phyloP scores from a whole-genome alignment of 2,113 vertebrate genomes.

The Macquaria ambigua region DNA sequence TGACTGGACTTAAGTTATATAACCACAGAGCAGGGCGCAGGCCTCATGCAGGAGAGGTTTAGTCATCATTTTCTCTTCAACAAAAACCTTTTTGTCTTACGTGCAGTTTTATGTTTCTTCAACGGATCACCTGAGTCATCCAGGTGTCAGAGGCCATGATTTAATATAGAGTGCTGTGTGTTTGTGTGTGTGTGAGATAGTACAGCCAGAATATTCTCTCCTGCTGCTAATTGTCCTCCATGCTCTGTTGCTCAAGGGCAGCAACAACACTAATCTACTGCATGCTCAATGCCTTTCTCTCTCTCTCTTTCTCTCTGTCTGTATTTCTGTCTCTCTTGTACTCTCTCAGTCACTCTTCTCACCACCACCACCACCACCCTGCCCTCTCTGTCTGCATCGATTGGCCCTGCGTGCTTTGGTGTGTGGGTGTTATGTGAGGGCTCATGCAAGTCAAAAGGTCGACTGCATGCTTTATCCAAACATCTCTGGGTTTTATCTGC shows the following conservation, averaged over 20 bases:
- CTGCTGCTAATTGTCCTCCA: slow-evolving; percentile 76
- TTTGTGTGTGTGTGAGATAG: slow-evolving; percentile 34
- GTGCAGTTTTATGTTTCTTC: slow-evolving; percentile 17
- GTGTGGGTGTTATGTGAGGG: slow-evolving; percentile 50
- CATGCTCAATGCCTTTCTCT: slow-evolving; percentile 58
- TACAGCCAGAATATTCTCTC: slow-evolving; percentile 52
- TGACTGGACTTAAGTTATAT: slow-evolving; percentile 69
- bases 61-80: slow-evolving; percentile 28
- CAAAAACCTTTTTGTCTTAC: slow-evolving; percentile 24
- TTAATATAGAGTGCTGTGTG: slow-evolving; percentile 14
- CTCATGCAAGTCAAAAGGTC: slow-evolving; percentile 52
- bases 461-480: slow-evolving; percentile 45
- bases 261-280: slow-evolving; percentile 72
- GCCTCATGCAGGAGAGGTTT: slow-evolving; percentile 45
- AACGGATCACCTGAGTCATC: slow-evolving; percentile 40
- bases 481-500: slow-evolving; percentile 18
- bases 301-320: slow-evolving; percentile 14
- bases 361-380: neutral
- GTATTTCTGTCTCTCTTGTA: slow-evolving; percentile 25
- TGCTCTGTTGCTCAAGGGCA: slow-evolving; percentile 74
- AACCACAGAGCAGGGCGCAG: slow-evolving; percentile 48
- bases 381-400: slow-evolving; percentile 47
- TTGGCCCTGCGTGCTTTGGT: slow-evolving; percentile 52
- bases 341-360: slow-evolving; percentile 38
- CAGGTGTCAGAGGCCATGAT: slow-evolving; percentile 40